These are phyloP conservation scores for Pangasianodon hypophthalmus DNA, from an alignment of 2,113 vertebrate species.

Conservation along the genomic window DNA sequence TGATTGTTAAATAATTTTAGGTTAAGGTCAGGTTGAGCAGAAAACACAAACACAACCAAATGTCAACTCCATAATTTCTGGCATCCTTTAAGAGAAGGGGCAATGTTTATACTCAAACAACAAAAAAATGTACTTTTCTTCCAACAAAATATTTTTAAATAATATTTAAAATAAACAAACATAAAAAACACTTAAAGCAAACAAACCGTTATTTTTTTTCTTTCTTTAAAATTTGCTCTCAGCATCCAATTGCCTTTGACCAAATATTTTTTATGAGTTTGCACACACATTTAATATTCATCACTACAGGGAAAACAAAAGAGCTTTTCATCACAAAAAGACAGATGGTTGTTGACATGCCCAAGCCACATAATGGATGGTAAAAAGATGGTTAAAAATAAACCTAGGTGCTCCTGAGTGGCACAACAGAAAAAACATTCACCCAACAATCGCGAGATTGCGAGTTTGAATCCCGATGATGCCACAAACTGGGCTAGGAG, in stretches of 20 bases:
- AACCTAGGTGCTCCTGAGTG: background rate
- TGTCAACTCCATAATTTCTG: background rate
- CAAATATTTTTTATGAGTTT: background rate
- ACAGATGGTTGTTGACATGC: background rate
- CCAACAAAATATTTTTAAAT: background rate
- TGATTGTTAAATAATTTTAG: background rate
- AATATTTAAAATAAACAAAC: background rate
- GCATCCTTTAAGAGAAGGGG: background rate
- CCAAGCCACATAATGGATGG: background rate
- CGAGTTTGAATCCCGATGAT: background rate
- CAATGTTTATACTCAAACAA: background rate
- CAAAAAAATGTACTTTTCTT: background rate
- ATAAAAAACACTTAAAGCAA: background rate
- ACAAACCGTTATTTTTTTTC: background rate
- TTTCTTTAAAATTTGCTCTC: background rate
- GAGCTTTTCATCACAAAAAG: background rate
- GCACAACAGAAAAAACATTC: background rate
- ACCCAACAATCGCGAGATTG: background rate
- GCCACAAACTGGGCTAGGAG: background rate
- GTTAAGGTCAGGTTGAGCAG: background rate
- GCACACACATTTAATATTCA: background rate
- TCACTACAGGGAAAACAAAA: slow-evolving; percentile 1
- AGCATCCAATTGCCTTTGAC: background rate
- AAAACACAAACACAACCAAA: background rate
- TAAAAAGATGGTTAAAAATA: background rate